Conservation (phyloP, 2,113 vertebrate genomes). For the Cettia cetti region DNA sequence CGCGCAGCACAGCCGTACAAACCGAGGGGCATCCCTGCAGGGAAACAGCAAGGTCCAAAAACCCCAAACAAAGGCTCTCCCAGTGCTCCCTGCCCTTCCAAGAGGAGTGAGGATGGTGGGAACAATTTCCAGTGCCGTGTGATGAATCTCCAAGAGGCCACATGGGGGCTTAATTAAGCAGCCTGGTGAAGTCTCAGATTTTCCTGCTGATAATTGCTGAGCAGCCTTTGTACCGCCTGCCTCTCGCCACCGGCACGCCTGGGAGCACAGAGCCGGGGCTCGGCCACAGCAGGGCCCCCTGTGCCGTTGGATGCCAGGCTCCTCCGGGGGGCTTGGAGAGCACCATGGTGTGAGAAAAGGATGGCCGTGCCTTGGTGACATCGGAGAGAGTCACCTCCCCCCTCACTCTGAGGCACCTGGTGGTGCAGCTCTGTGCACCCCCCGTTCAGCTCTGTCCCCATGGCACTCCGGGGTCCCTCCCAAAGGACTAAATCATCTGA, state of each 20-base stretch:
- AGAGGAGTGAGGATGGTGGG: not conserved
- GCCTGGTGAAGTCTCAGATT: slow-evolving; percentile 51
- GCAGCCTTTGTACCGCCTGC: not conserved
- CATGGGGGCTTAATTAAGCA: slow-evolving; percentile 68
- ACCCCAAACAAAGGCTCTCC: not conserved
- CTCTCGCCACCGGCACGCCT: not conserved
- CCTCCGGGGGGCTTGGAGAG: fast-evolving
- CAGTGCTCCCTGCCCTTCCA: not conserved
- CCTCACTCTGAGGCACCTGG: fast-evolving
- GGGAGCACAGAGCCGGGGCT: not conserved
- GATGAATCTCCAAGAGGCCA: slow-evolving; percentile 57
- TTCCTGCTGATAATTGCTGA: slow-evolving; percentile 47
- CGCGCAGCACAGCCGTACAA: not conserved
- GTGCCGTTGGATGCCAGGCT: not conserved
- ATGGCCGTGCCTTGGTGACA: not conserved
- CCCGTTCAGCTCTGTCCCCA: not conserved
- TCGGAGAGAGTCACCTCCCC: not conserved
- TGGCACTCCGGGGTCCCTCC: fast-evolving
- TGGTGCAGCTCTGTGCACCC: no score
- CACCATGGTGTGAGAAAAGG: not conserved
- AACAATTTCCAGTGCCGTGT: not conserved
- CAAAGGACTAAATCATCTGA: not conserved
- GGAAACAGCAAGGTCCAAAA: not conserved
- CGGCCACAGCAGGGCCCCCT: not conserved
- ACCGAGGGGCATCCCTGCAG: not conserved